Evolutionary conservation across 2,797 vertebrate genomes (phyloP).

Genomic region (Sebastes itinus): DNA sequence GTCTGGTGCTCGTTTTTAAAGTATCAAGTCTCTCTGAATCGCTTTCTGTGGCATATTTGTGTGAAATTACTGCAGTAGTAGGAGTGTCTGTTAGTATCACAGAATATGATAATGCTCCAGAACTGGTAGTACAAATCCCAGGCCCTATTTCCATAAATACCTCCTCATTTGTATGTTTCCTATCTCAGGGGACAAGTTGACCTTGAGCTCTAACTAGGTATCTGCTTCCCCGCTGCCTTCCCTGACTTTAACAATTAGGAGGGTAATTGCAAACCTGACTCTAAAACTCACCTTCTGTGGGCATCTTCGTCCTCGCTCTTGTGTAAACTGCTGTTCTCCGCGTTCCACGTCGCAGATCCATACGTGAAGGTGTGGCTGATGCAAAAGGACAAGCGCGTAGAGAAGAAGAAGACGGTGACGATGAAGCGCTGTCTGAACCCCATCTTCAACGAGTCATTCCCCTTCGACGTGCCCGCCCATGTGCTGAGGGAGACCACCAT

Average conservation of each 20-base stretch:
- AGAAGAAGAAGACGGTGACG: slow-evolving; percentile 97
- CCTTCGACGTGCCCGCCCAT: slow-evolving; percentile 96
- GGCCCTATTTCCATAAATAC: slow-evolving; percentile 73
- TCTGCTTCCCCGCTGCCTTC: slow-evolving; percentile 63
- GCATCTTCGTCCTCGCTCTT: slow-evolving; percentile 16
- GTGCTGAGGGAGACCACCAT: slow-evolving; percentile 97
- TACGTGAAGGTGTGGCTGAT: slow-evolving; percentile 99
- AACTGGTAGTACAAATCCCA: slow-evolving; percentile 59
- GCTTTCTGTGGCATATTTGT: slow-evolving; percentile 13
- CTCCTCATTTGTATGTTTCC: slow-evolving; percentile 69
- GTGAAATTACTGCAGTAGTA: slow-evolving; percentile 13
- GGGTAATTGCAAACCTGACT: slow-evolving; percentile 72
- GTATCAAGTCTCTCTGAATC: slow-evolving; percentile 34
- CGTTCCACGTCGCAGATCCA: slow-evolving; percentile 82
- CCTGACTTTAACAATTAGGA: slow-evolving; percentile 64
- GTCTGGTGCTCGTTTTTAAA: slow-evolving; percentile 40
- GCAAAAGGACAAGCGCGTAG: slow-evolving; percentile 98
- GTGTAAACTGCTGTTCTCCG: slow-evolving; percentile 29
- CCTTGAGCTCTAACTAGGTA: slow-evolving; percentile 71
- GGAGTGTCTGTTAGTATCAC: slow-evolving; percentile 35
- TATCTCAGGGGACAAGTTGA: slow-evolving; percentile 68
- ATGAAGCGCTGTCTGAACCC: slow-evolving; percentile 98
- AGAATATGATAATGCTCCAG: slow-evolving; percentile 56
- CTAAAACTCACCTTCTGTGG: slow-evolving; percentile 27
- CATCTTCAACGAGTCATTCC: slow-evolving; percentile 96